Conservation (phyloP, 2,888 invertebrate species). For the Acanthosepion lycidas region DNA sequence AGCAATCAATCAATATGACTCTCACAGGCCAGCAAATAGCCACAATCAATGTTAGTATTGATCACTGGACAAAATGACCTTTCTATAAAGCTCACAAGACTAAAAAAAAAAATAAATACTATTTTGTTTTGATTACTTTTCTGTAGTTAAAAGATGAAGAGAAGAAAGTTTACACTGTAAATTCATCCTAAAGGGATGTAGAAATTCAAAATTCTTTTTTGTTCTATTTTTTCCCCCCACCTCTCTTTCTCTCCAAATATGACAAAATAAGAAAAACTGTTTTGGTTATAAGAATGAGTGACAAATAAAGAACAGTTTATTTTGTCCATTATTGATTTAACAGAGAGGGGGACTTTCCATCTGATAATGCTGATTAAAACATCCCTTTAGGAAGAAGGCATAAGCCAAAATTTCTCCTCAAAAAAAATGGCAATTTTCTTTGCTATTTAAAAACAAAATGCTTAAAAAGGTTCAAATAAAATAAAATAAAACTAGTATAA, state of each 20-base stretch:
- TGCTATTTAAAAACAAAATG: background rate
- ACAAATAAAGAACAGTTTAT: no score
- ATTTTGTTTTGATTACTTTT: background rate
- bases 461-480: no score
- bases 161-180: background rate
- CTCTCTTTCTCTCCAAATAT: no score
- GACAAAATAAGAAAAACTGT: no score
- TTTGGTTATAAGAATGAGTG: no score
- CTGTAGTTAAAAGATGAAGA: background rate
- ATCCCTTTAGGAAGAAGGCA: conserved; percentile 16
- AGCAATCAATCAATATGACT: background rate
- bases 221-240: no score
- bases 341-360: background rate
- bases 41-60: background rate
- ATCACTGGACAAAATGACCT: background rate
- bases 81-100: background rate
- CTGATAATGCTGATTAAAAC: background rate
- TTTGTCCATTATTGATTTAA: no score
- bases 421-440: background rate
- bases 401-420: background rate
- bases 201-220: background rate
- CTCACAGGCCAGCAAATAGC: background rate
- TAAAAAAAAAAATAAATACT: background rate
- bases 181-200: background rate
- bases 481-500: no score